Conservation (phyloP, 2,888 invertebrate species). For the Aethes cnicana region DNA sequence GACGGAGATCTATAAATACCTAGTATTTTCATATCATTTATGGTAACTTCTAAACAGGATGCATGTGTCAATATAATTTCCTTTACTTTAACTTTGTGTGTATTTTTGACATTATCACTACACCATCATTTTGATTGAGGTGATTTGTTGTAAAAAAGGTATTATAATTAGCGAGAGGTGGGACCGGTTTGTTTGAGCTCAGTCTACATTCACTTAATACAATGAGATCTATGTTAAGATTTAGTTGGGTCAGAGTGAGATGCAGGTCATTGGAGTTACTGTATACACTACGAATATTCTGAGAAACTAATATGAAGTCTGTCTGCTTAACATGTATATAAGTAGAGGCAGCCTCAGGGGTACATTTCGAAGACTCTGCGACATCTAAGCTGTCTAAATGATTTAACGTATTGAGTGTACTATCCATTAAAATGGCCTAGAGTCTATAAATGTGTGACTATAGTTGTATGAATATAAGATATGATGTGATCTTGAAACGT, state of each 20-base stretch:
- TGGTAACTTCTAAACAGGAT: neutral
- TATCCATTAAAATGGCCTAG: neutral
- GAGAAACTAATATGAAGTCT: constrained; percentile 8
- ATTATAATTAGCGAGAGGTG: constrained; percentile 14
- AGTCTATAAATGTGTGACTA: neutral
- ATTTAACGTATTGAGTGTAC: neutral
- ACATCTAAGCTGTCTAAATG: constrained; percentile 6
- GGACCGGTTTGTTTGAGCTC: constrained; percentile 17
- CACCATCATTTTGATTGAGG: constrained; percentile 31
- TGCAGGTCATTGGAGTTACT: constrained; percentile 23
- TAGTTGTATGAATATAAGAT: neutral
- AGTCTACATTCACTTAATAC: constrained; percentile 32
- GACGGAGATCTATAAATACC: constrained; percentile 3
- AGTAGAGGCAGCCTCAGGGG: neutral
- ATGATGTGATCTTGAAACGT: too few species aligned
- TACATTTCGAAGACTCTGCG: neutral
- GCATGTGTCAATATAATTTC: constrained; percentile 18
- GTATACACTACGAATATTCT: constrained; percentile 19
- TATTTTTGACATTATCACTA: constrained; percentile 22
- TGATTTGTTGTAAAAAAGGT: constrained; percentile 25
- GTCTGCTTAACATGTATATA: neutral
- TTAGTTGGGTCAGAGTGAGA: constrained; percentile 13
- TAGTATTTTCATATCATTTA: neutral
- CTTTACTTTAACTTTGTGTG: neutral
- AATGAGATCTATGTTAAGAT: constrained; percentile 22